Evolutionary conservation across 2,797 vertebrate species (phyloP).

Genomic region (Paedocypris micromegethes): DNA sequence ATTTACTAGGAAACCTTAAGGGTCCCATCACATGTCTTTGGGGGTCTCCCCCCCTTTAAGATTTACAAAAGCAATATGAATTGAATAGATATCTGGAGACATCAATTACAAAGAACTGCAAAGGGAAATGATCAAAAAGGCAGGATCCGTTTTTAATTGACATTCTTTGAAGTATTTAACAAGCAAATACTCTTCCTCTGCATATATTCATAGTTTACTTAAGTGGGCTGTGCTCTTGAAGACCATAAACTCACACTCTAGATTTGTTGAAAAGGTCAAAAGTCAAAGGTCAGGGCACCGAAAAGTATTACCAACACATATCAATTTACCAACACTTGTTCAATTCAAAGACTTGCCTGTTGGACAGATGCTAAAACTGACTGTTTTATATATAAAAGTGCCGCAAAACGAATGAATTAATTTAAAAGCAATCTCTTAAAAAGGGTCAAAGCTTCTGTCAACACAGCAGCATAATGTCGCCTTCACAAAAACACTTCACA

Average conservation of each 20-base stretch:
- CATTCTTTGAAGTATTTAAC: background rate
- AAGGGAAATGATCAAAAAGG: constrained; percentile 19
- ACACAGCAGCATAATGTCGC: constrained; percentile 13
- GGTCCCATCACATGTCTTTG: constrained; percentile 20
- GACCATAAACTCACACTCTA: constrained; percentile 7
- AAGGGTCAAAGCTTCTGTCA: constrained; percentile 14
- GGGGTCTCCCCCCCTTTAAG: constrained; percentile 13
- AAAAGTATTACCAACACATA: constrained; percentile 15
- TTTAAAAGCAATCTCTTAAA: constrained; percentile 44
- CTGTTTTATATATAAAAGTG: constrained; percentile 19
- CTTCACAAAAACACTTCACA: constrained; percentile 13
- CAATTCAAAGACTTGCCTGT: constrained; percentile 2
- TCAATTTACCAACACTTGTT: constrained; percentile 11
- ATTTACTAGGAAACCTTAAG: constrained; percentile 42
- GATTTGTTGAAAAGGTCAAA: constrained; percentile 22
- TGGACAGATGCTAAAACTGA: constrained; percentile 19
- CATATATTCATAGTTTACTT: background rate
- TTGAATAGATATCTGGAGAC: constrained; percentile 13
- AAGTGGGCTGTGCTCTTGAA: background rate
- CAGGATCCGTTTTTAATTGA: constrained; percentile 22
- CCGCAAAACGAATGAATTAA: constrained; percentile 26
- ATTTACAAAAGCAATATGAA: constrained; percentile 5
- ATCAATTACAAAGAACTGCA: constrained; percentile 9
- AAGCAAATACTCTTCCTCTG: no score
- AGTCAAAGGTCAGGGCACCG: constrained; percentile 34